Evolutionary conservation across 2,888 invertebrate genomes (phyloP), one percentile per base, ranked within the genome.

Genomic region (Tipula helvola): DNA sequence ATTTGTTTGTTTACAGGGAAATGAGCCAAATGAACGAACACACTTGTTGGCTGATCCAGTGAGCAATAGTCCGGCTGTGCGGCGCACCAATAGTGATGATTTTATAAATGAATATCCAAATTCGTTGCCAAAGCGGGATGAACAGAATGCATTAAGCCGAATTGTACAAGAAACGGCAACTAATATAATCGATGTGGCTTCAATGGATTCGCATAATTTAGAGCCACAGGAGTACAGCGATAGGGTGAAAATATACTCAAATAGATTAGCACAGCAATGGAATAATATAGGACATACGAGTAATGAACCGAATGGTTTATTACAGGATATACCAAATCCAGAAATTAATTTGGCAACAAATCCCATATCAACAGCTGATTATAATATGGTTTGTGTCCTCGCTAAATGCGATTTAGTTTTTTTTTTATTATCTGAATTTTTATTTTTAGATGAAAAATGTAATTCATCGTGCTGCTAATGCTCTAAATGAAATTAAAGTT

Each of bases 101-200:
- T 93, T 93, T 89, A 92, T 93, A 89, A 93, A 92, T 89, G 93
- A 94, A 88, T 94, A 94, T 91, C 92, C 93, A 16, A 94, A 93
- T 89, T 93, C 94, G 44, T 91, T 93, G 88, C 95, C 95, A 10
- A 95, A 96, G 90, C 97, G 96, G 91, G 97, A 98, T 90, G 97
- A 98, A 90, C 97, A 97, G 92, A 97, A 96, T 89, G 97, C 97
- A 0, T 93, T 98, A 86, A 97, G 95, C 90, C 95, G 96, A 92
- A 97, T 98, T 91, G 93, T 98, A 86, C 96, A 97, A 90, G 96
- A 97, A 92, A 97, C 97, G 88, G 97, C 97, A 86, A 96, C 97
- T 87, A 97, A 97, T 92, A 97, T 98, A 87, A 98, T 98, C 89
- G 98, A 98, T 92, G 97, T 98, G n/a, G 96, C 97, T 86, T 97